Base-by-base conservation (phyloP, 1,140 invertebrate genomes). In the Ganaspis sp. region DNA sequence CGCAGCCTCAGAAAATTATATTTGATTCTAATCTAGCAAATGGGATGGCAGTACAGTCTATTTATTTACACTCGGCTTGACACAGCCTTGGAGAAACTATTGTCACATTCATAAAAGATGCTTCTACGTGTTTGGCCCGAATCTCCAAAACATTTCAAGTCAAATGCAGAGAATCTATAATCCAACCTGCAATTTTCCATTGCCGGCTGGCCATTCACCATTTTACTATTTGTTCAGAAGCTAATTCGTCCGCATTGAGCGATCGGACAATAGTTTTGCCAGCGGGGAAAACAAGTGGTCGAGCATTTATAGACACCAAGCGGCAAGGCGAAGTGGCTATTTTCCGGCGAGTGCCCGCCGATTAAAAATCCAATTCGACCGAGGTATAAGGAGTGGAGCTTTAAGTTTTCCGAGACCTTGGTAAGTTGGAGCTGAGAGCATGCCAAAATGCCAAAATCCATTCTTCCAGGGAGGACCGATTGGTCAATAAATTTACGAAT, bases 1-100 rank as follows among this genome's bases (percentile, higher is more conserved):
- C 79, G 78, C 78, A 73, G 80, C 80, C 77, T 81, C 76, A 83
- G 84, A 87, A 86, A 89, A 89, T 89, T 89, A 88, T 88, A 90
- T 90, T 90, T 89, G 87, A 90, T 89, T 89, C 86, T 90, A 89
- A 89, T 89, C 89, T 89, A 87, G 85, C 86, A 89, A 89, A 89
- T 89, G 87, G 88, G 86, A 89, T 82, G 84, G 82, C 83, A 80
- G 78, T 78, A 82, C 84, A 85, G 85, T 88, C 85, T 88, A 88
- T 89, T 90, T 90, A 89, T 89, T 89, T 88, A 86, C 87, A 87
- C 86, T 88, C 77, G 81, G 81, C 70, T 87, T 84, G 82, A 79
- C 73, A 75, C 76, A 73, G 19, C 23, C 76, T 53, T 54, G 74
- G 82, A 75, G 78, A 83, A 81, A 80, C 75, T 81, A 58, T 81